phyloP scores from a whole-genome alignment of 2,888 invertebrate genomes.

The Sympetrum striolatum region DNA sequence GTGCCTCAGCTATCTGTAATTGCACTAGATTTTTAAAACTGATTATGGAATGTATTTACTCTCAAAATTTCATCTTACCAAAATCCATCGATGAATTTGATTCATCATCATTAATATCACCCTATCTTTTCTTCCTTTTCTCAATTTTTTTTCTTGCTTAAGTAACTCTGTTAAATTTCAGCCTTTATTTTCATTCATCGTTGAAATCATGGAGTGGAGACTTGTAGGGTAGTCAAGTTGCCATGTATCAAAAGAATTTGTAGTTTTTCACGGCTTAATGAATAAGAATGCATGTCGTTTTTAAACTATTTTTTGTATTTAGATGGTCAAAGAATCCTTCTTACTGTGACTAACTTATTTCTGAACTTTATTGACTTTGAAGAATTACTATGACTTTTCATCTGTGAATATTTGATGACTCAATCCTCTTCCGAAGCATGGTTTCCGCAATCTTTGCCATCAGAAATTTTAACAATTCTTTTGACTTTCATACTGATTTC shows the following conservation, averaged over 20 bases:
- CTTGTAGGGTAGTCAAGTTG: neutral
- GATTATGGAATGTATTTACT: neutral
- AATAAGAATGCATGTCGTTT: neutral
- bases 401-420: neutral
- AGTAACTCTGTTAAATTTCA: neutral
- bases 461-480: neutral
- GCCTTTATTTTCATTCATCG: neutral
- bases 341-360: neutral
- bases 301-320: neutral
- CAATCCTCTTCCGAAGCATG: conserved; percentile 16
- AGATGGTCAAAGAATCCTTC: neutral
- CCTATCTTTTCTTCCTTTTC: neutral
- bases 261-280: neutral
- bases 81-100: neutral
- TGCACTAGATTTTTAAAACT: too few species aligned
- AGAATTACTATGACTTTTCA: neutral
- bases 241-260: neutral
- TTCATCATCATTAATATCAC: neutral
- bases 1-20: too few species aligned
- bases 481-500: neutral
- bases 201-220: conserved; percentile 42
- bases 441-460: conserved; percentile 26
- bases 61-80: neutral
- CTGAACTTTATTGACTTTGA: neutral
- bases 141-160: neutral